Evolutionary conservation across 2,113 vertebrate genomes (phyloP), one percentile per base, ranked within the genome.

Genomic region (Alosa alosa): DNA sequence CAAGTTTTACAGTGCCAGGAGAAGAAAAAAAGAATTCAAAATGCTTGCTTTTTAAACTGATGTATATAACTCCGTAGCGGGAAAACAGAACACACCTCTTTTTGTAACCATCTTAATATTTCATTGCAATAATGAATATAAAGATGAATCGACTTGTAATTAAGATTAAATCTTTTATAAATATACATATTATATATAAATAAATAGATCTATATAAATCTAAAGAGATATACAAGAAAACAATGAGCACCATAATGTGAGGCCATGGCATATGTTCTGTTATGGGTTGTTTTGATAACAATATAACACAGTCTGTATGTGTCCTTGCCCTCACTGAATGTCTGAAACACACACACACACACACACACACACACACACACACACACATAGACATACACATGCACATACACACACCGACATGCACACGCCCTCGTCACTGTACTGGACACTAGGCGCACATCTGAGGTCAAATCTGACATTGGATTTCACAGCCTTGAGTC

Each of bases 61-160:
- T 95, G 95, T 99, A 98, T 97, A 98, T 97, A 95, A 92, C 87
- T 95, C 95, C 88, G 95, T 98, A 99, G 96, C 96, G 94, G 41
- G 91, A 96, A 96, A 96, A 96, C 96, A 95, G 89, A 95, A 96
- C 93, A 96, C 95, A 93, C 95, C 95, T 97, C 95, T 97, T 97
- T 98, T 98, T 99, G 98, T 96, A 96, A 97, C 95, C 97, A 98
- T 98, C 95, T 97, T 98, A 97, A 97, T 93, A 95, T 95, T 95
- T 96, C 97, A 97, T 99, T 96, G 98, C 98, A 99, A 99, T 99
- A 99, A 98, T 97, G 96, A 96, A 96, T 96, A 97, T 96, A 96
- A 95, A 83, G 92, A 92, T 96, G 95, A 93, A 96, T 96, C 96
- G 96, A 97, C 96, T 93, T 97, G 97, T 98, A 98, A 97, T 97